Base-by-base conservation (phyloP, 2,797 vertebrate species). In the Tauraco hartlaubi region DNA sequence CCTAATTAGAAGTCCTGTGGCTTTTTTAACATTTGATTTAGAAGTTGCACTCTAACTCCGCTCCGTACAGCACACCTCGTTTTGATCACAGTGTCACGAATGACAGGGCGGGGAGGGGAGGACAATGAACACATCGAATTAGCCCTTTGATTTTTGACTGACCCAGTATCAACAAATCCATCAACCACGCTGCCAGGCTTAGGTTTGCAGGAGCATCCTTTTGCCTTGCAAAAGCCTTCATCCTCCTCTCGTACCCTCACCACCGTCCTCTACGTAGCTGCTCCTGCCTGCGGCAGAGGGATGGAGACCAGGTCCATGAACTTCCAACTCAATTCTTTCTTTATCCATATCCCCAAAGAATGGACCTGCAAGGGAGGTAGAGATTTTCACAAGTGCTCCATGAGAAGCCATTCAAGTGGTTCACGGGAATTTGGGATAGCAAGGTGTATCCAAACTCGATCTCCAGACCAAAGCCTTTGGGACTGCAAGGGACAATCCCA, bases 1-100 rank as follows among this genome's bases (percentile, higher is more conserved):
- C 69, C 95, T 96, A 92, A 97, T 92, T 93, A 94, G 79, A 92
- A 94, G 95, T 85, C 39, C 92, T 88, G 64, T 26, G 19, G 25
- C 59, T 92, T 69, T 86, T 84, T 55, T 69, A 93, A 35, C 49
- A 52, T 12, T 55, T 69, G 52, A 61, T n/a, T n/a, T 29, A 61
- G 52, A 73, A 23, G 59, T 15, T 29, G 46, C 52, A 41, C 35
- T 61, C 46, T 17, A 55, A 14, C 35, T 63, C 61, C 49, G 19
- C 21, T 74, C 33, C 23, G 33, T 9, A 43, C 41, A 43, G 52
- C 74, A 44, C n/a, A 31, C 41, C 21, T 12, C 3, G 0, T 33
- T 64, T 35, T 75, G 43, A 55, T 58, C 35, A 20, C n/a, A 39
- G 28, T 2, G 19, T 28, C 29, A 80, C 10, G 63, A 80, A 25